A percentile compares a stretch with the other conserved stretches of the same genome.
These are phyloP conservation scores for human (Homo sapiens) DNA, from an alignment of 2,113 vertebrate species.

Conservation along the genomic window GRCh38 chr2:225563001-225563500, in stretches of 20 bases:
- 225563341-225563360: too few species aligned
- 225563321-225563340: not conserved
- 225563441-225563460: not conserved
- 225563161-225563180: not conserved
- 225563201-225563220: not conserved
- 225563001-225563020: not conserved
- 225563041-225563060: not conserved
- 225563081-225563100: not conserved
- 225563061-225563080: not conserved
- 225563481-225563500: not conserved
- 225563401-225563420: not conserved
- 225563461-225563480: not conserved
- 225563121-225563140: not conserved
- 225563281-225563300: not conserved
- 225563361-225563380: too few species aligned
- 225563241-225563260: not conserved
- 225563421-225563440: not conserved
- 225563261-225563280: not conserved
- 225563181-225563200: not conserved
- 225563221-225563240: not conserved
- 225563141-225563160: not conserved
- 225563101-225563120: not conserved
- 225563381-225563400: not conserved
- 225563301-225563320: not conserved
- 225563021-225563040: not conserved